Percentiles rank a stretch among this genome's conserved stretches.
Evolutionary conservation across 2,113 vertebrate genomes (phyloP).

Genomic region (Vireo altiloquus): DNA sequence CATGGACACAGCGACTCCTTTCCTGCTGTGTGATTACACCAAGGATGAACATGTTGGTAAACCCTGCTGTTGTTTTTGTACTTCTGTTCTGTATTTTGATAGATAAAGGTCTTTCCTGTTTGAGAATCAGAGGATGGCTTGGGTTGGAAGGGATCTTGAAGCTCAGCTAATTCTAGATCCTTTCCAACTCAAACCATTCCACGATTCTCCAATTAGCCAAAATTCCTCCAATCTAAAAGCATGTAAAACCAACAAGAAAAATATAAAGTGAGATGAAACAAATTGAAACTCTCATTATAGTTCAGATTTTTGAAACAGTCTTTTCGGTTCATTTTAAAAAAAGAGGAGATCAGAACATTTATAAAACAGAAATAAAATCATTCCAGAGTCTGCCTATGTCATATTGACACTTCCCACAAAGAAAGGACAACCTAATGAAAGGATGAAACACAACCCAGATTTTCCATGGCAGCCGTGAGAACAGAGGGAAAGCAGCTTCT

Average conservation of each 20-base stretch:
- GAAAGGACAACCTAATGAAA: background rate
- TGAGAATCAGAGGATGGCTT: background rate
- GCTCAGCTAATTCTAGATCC: background rate
- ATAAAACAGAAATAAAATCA: background rate
- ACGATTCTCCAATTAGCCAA: background rate
- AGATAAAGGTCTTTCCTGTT: rapidly evolving
- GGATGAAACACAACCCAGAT: background rate
- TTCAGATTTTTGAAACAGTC: background rate
- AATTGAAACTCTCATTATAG: background rate
- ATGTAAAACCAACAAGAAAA: rapidly evolving
- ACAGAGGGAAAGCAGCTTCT: background rate
- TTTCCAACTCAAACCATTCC: background rate
- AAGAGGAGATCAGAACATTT: background rate
- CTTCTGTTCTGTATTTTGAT: background rate
- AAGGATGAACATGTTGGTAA: background rate
- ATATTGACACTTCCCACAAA: background rate
- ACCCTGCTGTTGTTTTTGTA: background rate
- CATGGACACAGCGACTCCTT: background rate
- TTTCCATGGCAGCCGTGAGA: background rate
- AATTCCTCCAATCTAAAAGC: background rate
- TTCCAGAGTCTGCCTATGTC: background rate
- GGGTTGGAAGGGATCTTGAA: background rate
- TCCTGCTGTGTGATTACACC: background rate
- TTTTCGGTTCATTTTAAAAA: background rate
- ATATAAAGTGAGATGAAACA: background rate